Base-by-base conservation (phyloP, 2,113 vertebrate species). In the Mus musculus region DNA sequence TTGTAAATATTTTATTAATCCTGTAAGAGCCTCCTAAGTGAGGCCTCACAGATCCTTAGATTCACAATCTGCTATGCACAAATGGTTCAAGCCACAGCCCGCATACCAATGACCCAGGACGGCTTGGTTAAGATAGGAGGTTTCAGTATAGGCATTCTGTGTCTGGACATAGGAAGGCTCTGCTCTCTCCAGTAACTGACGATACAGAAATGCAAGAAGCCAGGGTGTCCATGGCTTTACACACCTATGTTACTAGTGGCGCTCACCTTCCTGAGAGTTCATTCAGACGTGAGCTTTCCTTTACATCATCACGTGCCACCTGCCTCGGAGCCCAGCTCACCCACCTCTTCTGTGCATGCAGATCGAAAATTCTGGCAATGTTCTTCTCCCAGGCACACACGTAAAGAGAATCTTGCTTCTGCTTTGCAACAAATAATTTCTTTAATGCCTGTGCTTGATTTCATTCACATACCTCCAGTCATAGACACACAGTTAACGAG, bases 181-280 rank as follows among this genome's bases (percentile, higher is more conserved):
- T 97, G 72, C 97, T 97, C 26, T 97, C 98, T 98, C 96, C 97
- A 98, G 96, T 98, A 98, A 97, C 96, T 98, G 97, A 98, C 98
- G 97, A 96, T 98, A 98, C 97, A 98, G 97, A 98, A 98, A 95
- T 98, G 93, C 98, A 98, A 98, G 97, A 98, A 98, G 97, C 97
- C 98, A 98, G 97, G 95, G 97, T 98, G 98, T 98, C 97, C 97
- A 97, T 81, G 95, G 97, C 97, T 98, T 98, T 98, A 98, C 98
- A 98, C 97, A 98, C 97, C 97, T 97, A 97, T 97, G 75, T 97
- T 98, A 98, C 98, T 97, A 98, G 97, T 96, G 97, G 96, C 96
- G 98, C 97, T 97, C 87, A 96, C 88, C 95, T 98, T 98, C 97
- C 91, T 97, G 98, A 98, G 97, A 98, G 98, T 98, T 97, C 97